These are phyloP conservation scores for Zoanthus gigantus DNA, from an alignment of 92 coral and sea anemone genomes.

Conservation along the genomic window DNA sequence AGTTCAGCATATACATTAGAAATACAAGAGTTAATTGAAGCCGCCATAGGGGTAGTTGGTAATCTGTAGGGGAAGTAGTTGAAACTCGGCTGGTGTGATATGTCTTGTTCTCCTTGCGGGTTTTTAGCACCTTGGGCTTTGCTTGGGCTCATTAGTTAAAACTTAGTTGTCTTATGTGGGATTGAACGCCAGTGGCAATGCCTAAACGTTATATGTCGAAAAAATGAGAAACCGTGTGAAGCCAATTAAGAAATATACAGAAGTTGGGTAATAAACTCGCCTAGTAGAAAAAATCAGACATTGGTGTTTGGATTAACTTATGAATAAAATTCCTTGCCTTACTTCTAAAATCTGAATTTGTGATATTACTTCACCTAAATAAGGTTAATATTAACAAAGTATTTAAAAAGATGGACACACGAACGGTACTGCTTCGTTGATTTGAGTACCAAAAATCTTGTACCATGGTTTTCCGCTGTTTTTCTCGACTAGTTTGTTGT, in stretches of 20 bases:
- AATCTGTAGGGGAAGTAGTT: not conserved
- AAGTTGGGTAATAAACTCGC: slow-evolving; percentile 6
- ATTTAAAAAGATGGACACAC: slow-evolving; percentile 25
- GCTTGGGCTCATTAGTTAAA: slow-evolving; percentile 19
- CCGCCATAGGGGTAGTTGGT: not conserved
- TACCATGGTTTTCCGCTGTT: not conserved
- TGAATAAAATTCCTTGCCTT: slow-evolving; percentile 22
- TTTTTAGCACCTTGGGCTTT: slow-evolving; percentile 33
- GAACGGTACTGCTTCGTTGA: slow-evolving; percentile 36
- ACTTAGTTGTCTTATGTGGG: slow-evolving; percentile 37
- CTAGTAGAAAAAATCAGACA: not conserved
- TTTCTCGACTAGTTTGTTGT: not conserved
- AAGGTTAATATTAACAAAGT: slow-evolving; percentile 36
- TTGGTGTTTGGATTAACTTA: slow-evolving; percentile 16
- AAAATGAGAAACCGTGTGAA: not conserved
- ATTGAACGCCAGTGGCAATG: not conserved
- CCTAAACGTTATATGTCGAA: slow-evolving; percentile 21
- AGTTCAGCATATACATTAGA: slow-evolving; percentile 11
- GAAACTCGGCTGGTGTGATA: not conserved
- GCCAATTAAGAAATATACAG: slow-evolving; percentile 13
- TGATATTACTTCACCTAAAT: slow-evolving; percentile 22
- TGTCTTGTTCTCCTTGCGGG: slow-evolving; percentile 31
- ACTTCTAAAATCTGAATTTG: slow-evolving; percentile 7
- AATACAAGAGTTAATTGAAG: not conserved
- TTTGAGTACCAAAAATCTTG: not conserved